These are phyloP conservation scores for Halichondria panicea DNA, from an alignment of 37 sponge, comb jelly and placozoan genomes.

Conservation along the genomic window DNA sequence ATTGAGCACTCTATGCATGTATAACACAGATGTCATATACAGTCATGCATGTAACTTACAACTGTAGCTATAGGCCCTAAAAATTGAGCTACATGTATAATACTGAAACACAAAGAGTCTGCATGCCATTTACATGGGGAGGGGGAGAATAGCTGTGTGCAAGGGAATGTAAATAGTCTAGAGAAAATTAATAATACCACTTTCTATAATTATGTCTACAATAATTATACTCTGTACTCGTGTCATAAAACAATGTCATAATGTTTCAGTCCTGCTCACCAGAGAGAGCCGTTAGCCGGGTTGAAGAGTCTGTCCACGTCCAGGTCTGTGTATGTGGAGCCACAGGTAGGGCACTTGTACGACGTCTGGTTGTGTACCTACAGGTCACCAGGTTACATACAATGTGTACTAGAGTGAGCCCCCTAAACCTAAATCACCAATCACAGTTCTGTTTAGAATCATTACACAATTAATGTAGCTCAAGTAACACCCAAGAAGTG, in stretches of 20 bases:
- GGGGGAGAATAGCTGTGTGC: too few relatives aligned
- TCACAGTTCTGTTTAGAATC: neutral
- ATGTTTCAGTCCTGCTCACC: slow-evolving; percentile 40
- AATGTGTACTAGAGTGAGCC: neutral
- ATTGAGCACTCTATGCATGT: too few relatives aligned
- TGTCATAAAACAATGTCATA: too few relatives aligned
- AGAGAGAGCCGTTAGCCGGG: slow-evolving; percentile 52
- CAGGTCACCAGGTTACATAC: neutral
- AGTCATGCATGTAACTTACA: neutral
- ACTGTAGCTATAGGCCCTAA: too few relatives aligned
- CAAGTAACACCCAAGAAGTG: neutral
- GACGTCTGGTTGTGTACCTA: slow-evolving; percentile 74
- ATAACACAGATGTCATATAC: neutral
- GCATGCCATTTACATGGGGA: too few relatives aligned
- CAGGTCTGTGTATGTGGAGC: slow-evolving; percentile 63
- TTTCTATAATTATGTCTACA: too few relatives aligned
- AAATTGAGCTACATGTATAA: too few relatives aligned
- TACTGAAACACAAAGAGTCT: too few relatives aligned
- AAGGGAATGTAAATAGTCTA: too few relatives aligned
- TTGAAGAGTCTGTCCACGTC: slow-evolving; percentile 81
- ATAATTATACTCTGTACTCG: too few relatives aligned
- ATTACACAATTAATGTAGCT: neutral
- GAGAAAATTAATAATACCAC: too few relatives aligned
- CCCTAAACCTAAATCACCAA: neutral
- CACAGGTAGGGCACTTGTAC: slow-evolving; percentile 76